phyloP scores from a whole-genome alignment of 2,888 invertebrate species.

The Mylabris sibirica region DNA sequence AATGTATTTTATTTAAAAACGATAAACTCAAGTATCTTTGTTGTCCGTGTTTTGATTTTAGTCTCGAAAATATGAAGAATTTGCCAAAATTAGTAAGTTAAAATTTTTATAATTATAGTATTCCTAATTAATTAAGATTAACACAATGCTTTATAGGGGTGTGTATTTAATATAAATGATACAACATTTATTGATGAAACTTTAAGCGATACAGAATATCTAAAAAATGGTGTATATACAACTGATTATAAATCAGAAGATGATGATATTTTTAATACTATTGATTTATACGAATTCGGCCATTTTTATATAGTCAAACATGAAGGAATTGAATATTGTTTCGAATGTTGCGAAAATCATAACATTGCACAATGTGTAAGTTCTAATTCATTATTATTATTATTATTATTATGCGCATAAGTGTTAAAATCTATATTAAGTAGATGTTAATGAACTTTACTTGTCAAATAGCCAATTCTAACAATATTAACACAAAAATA shows the following conservation, averaged over 20 bases:
- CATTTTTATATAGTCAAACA: conserved; percentile 36
- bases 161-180: not conserved
- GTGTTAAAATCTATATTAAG: not conserved
- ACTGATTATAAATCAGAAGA: conserved; percentile 30
- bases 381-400: conserved; percentile 12
- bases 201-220: conserved; percentile 12
- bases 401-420: not conserved
- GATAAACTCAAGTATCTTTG: not conserved
- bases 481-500: not conserved
- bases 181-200: conserved; percentile 14
- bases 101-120: not conserved
- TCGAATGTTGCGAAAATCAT: conserved; percentile 37
- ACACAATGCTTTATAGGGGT: not conserved
- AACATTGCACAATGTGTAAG: conserved; percentile 40
- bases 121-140: not conserved
- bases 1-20: not conserved
- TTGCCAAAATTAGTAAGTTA: conserved; percentile 6
- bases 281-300: conserved; percentile 38
- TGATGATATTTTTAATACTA: conserved; percentile 21
- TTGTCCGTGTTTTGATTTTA: not conserved
- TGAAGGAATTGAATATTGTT: conserved; percentile 33
- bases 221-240: conserved; percentile 21
- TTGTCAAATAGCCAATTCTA: conserved; percentile 3
- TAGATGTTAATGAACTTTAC: not conserved
- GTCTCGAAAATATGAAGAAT: not conserved